These are phyloP conservation scores for Cryptus armator DNA, from an alignment of 2,888 invertebrate species.

Conservation along the genomic window DNA sequence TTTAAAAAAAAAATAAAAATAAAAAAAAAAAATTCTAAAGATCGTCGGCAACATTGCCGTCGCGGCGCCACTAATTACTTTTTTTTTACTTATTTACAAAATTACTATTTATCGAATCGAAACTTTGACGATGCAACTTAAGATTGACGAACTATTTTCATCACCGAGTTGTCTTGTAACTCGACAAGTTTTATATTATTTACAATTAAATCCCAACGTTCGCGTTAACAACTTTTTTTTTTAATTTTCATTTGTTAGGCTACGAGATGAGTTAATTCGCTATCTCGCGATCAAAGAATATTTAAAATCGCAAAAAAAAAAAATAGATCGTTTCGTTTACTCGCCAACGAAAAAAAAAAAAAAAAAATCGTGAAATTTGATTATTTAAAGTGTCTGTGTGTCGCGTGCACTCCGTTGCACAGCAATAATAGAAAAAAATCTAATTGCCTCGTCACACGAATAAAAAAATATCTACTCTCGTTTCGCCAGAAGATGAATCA, in stretches of 20 bases:
- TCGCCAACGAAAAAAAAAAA: slow-evolving; percentile 30
- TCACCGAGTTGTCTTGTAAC: slow-evolving; percentile 11
- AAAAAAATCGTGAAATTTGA: slow-evolving; percentile 33
- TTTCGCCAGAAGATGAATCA: neutral
- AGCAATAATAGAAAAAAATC: slow-evolving; percentile 17
- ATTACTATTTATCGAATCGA: slow-evolving; percentile 30
- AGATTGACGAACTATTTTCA: slow-evolving; percentile 31
- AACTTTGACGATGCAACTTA: slow-evolving; percentile 22
- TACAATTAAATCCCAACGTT: slow-evolving; percentile 37
- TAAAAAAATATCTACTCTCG: neutral
- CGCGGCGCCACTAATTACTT: slow-evolving; percentile 25
- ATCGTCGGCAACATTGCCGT: slow-evolving; percentile 17
- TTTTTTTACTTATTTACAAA: slow-evolving; percentile 24
- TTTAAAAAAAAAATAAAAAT: slow-evolving; percentile 31
- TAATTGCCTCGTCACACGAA: neutral
- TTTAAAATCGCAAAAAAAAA: neutral
- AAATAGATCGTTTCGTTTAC: slow-evolving; percentile 2
- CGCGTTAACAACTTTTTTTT: slow-evolving; percentile 12
- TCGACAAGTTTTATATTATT: slow-evolving; percentile 18
- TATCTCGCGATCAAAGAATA: slow-evolving; percentile 25
- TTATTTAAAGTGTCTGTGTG: slow-evolving; percentile 26
- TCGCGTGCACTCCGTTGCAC: neutral
- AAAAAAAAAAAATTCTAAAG: slow-evolving; percentile 27
- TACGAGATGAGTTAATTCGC: slow-evolving; percentile 34
- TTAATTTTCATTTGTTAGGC: slow-evolving; percentile 33